Evolutionary conservation across 2,888 invertebrate species (phyloP).

Genomic region (Coecobrya sp.): DNA sequence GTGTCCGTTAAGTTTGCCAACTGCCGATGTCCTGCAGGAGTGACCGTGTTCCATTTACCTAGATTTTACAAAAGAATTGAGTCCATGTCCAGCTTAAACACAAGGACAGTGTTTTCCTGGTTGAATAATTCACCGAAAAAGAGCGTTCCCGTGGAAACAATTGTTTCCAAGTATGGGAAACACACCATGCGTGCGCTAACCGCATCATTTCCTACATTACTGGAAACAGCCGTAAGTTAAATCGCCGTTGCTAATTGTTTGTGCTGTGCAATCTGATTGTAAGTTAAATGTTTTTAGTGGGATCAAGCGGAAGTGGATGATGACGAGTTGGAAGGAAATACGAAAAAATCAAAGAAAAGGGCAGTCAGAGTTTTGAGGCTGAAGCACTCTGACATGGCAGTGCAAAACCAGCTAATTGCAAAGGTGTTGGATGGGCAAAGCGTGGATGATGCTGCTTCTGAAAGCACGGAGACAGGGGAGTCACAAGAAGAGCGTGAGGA

Average conservation of each 20-base stretch:
- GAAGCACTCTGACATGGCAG: not conserved
- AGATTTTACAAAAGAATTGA: slow-evolving; percentile 89
- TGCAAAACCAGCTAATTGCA: slow-evolving; percentile 30
- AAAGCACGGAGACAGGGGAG: not conserved
- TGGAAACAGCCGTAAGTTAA: slow-evolving; percentile 46
- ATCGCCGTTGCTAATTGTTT: too few relatives aligned
- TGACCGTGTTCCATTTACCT: slow-evolving; percentile 89
- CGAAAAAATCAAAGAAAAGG: slow-evolving; percentile 26
- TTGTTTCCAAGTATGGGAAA: slow-evolving; percentile 67
- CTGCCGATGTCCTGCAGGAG: slow-evolving; percentile 76
- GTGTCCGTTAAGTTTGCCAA: slow-evolving; percentile 81
- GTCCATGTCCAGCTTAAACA: slow-evolving; percentile 52
- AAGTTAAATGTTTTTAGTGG: slow-evolving; percentile 51
- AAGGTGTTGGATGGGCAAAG: slow-evolving; percentile 11
- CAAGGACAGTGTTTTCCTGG: slow-evolving; percentile 64
- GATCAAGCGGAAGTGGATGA: not conserved
- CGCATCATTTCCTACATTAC: slow-evolving; percentile 37
- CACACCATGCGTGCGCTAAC: slow-evolving; percentile 37
- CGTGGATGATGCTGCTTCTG: slow-evolving; percentile 31
- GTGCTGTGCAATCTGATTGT: not conserved
- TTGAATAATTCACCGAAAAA: slow-evolving; percentile 12
- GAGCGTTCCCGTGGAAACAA: slow-evolving; percentile 36
- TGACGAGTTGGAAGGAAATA: not conserved
- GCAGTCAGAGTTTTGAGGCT: slow-evolving; percentile 35
- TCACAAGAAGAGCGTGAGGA: slow-evolving; percentile 48